Conservation (phyloP, 2,888 invertebrate species). For the Tenthredo amoena region DNA sequence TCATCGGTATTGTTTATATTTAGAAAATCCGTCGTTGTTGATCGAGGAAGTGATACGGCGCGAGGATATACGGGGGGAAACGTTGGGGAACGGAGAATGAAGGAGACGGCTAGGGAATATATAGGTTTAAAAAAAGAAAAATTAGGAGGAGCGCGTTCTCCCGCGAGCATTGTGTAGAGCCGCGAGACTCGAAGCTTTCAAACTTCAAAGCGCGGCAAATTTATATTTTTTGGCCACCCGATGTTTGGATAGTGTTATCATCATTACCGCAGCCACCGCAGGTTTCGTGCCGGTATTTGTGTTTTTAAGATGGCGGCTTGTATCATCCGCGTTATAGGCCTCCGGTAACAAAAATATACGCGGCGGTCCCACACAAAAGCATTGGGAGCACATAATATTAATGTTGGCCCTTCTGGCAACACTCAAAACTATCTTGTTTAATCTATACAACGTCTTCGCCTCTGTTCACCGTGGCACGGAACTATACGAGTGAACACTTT, state of each 20-base stretch:
- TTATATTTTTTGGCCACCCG: constrained; percentile 50
- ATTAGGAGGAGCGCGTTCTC: constrained; percentile 54
- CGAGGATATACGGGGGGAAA: not conserved
- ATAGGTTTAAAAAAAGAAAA: constrained; percentile 19
- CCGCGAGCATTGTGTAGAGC: constrained; percentile 60
- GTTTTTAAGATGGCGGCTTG: constrained; percentile 65
- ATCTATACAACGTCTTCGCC: constrained; percentile 52
- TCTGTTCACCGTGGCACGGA: constrained; percentile 37
- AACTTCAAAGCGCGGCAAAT: constrained; percentile 57
- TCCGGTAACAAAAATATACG: constrained; percentile 70
- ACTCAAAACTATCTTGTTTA: constrained; percentile 57
- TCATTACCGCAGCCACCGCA: constrained; percentile 50
- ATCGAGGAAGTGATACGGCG: constrained; percentile 22
- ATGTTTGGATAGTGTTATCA: constrained; percentile 55
- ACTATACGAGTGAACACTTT: constrained; percentile 7
- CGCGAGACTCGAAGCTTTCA: constrained; percentile 58
- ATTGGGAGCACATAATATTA: constrained; percentile 61
- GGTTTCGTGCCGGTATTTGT: constrained; percentile 62
- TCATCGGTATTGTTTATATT: constrained; percentile 58
- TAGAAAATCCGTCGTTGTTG: constrained; percentile 22
- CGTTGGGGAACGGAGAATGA: not conserved
- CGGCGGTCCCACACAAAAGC: constrained; percentile 65
- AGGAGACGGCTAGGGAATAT: not conserved
- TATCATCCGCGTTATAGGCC: constrained; percentile 67
- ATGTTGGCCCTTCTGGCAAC: constrained; percentile 60